Conservation (phyloP, 2,888 invertebrate genomes). For the Pachycephus smyrnensis region DNA sequence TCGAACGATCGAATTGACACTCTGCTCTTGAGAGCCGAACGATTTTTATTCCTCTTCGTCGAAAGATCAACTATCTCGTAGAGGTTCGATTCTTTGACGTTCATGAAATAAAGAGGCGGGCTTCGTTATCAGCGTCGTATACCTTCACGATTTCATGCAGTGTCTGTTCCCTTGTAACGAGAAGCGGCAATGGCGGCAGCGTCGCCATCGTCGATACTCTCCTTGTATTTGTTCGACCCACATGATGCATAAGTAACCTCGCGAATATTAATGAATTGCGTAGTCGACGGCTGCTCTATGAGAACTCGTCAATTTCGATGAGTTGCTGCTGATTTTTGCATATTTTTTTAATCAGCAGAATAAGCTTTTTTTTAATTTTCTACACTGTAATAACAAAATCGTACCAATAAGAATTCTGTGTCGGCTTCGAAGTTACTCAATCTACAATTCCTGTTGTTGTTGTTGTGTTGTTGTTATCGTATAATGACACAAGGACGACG, state of each 20-base stretch:
- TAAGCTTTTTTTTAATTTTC: background rate
- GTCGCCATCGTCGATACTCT: background rate
- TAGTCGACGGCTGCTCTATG: background rate
- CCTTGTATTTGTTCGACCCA: background rate
- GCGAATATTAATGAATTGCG: background rate
- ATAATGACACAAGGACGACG: background rate
- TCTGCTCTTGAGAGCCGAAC: no score
- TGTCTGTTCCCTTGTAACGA: no score
- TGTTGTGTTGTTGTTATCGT: background rate
- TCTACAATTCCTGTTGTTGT: background rate
- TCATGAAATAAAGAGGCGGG: no score
- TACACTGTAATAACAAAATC: background rate
- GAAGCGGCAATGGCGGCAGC: no score
- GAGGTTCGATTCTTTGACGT: no score
- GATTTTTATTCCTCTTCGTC: no score
- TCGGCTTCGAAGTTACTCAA: background rate
- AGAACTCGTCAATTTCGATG: background rate
- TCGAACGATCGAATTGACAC: no score
- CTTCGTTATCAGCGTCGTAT: no score
- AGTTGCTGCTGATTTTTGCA: background rate
- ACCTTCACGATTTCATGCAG: no score
- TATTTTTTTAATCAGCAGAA: background rate
- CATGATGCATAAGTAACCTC: background rate
- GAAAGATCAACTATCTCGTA: no score
- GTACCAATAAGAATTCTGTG: background rate